phyloP scores from a whole-genome alignment of 1,140 invertebrate species.

The Heliconius hermathena region DNA sequence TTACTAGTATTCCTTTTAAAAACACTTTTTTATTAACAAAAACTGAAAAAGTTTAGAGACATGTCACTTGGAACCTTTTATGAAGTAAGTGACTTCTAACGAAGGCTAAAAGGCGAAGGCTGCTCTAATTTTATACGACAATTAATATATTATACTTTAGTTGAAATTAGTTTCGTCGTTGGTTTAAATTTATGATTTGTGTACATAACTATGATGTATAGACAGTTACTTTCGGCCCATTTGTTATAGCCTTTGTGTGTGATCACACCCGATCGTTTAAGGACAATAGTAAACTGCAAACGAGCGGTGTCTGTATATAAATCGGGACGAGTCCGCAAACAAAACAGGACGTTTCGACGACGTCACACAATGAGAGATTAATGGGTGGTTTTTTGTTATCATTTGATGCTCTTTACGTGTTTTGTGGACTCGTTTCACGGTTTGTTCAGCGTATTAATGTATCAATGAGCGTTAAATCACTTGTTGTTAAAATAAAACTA shows the following conservation, averaged over 20 bases:
- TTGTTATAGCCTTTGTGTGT: conserved; percentile 65
- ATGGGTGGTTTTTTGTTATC: conserved; percentile 76
- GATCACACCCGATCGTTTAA: conserved; percentile 75
- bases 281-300: conserved; percentile 69
- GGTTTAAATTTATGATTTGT: conserved; percentile 67
- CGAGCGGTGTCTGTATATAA: conserved; percentile 59
- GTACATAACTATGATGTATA: conserved; percentile 71
- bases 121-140: conserved; percentile 20
- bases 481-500: conserved; percentile 54
- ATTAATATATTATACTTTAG: conserved; percentile 43
- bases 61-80: not conserved
- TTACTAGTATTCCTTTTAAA: too few relatives aligned
- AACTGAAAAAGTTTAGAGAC: too few relatives aligned
- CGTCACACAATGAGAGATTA: conserved; percentile 77
- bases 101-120: not conserved
- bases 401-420: conserved; percentile 70
- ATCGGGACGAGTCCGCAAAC: conserved; percentile 74
- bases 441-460: conserved; percentile 69
- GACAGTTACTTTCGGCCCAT: conserved; percentile 68
- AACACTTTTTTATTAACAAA: too few relatives aligned
- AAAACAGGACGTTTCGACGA: conserved; percentile 66
- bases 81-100: not conserved
- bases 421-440: conserved; percentile 78
- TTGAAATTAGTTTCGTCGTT: conserved; percentile 50
- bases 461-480: conserved; percentile 71